Base-by-base conservation (phyloP, 2,113 vertebrate species). In the Irena cyanogastra region DNA sequence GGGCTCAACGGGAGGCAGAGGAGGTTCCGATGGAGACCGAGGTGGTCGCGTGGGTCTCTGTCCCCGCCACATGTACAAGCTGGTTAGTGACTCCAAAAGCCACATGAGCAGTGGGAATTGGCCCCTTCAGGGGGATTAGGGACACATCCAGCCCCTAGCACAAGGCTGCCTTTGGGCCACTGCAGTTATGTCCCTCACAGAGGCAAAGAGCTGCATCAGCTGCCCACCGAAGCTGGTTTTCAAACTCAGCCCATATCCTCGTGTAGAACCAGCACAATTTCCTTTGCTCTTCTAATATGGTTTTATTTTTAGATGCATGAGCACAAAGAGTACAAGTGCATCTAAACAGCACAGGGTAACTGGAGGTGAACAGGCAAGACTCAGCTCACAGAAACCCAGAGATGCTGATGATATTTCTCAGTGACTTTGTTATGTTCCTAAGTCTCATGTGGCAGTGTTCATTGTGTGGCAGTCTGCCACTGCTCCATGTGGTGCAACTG, bases 11-110 rank as follows among this genome's bases (percentile, higher is more conserved):
- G 65, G 83, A 78, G 79, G 72, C 76, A 39, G 83, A 61, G 70
- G n/a, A 1, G 5, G 64, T 27, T 66, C 60, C 60, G 9, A 1
- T 1, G 21, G 56, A 63, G 83, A 16, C 28, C 1, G 1, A 13
- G 1, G 2, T 2, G 60, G 35, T 16, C 0, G 3, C 21, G 8
- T 9, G 0, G 24, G 24, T 42, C 71, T 49, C 31, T n/a, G 41
- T 20, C 24, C 37, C 47, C 28, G 3, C 41, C 45, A 2, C 0
- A 1, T 3, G 28, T 7, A 37, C 24, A 81, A 4, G 24, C 54
- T 50, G 21, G 22, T 8, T 11, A 42, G 69, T 3, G 64, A 16
- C 42, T 26, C 86, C 42, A 47, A 45, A 91, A 64, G 53, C 33
- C 83, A 11, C 15, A 8, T 1, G 30, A 45, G 8, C 41, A 19